Evolutionary conservation across 2,113 vertebrate species (phyloP), one percentile per base, ranked within the genome.

Genomic region (Tetrax tetrax): DNA sequence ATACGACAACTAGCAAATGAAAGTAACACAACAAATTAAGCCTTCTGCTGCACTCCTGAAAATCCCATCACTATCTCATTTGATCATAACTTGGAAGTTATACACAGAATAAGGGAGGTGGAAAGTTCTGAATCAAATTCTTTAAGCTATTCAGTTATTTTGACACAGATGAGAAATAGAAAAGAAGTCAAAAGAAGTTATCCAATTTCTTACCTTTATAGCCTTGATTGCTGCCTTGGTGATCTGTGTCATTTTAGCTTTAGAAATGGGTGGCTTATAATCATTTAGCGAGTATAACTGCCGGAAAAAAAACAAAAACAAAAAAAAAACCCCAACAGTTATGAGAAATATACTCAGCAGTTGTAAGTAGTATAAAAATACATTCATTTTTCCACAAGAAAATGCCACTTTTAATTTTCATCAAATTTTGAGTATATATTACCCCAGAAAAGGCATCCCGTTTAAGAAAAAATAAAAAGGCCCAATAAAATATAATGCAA

Each of bases 171-270:
- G n/a, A 50, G 68, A 93, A 95, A 54, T 4, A 6, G 15, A 60
- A 65, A 71, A 56, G 25, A 82, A 87, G 27, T 53, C 18, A 76
- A 45, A 93, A 77, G 6, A 64, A 72, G 24, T 31, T 50, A 90
- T 65, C 7, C 8, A 43, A 19, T 97, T 98, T 98, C 99, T 99
- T 98, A 99, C 99, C 99, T 99, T 99, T 97, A 99, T 99, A 97
- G 99, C 99, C 97, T 99, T 99, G 98, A 99, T 99, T 97, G 99
- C 99, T 94, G 99, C 98, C 97, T 99, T 99, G 91, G 99, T 99
- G 96, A 99, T 99, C 97, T 99, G 99, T 87, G 99, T 99, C 99
- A 99, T 99, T 98, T 99, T 99, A 22, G 99, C 99, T 98, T 99
- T 99, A 97, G 99, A 99, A 98, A 99, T 99, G 20, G 99, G 99